Evolutionary conservation across 2,797 vertebrate species (phyloP).

Genomic region (Aldrovandia affinis): DNA sequence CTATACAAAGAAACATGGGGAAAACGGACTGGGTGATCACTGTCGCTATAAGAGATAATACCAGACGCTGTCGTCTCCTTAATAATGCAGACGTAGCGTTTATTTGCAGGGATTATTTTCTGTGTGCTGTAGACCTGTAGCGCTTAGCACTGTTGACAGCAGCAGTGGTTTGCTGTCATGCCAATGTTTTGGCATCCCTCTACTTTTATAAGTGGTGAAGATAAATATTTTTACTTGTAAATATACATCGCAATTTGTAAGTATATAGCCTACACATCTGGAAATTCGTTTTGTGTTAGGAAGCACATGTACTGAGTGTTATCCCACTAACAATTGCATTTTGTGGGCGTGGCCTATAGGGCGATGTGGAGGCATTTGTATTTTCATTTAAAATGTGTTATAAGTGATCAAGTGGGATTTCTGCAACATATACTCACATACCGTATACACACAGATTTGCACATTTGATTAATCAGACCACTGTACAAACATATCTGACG

Average conservation of each 20-base stretch:
- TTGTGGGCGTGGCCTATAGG: background rate
- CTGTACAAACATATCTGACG: no score
- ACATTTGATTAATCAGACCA: no score
- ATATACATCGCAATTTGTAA: background rate
- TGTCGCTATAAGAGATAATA: background rate
- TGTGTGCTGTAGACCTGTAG: background rate
- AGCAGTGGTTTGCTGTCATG: background rate
- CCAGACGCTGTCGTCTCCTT: background rate
- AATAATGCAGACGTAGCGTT: background rate
- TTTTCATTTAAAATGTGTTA: no score
- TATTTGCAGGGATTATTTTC: background rate
- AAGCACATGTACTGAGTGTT: background rate
- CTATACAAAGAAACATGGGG: background rate
- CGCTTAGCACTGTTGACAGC: background rate
- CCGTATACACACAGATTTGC: no score
- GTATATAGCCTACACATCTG: background rate
- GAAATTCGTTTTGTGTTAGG: background rate
- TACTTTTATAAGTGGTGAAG: background rate
- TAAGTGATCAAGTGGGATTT: no score
- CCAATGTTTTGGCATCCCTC: background rate
- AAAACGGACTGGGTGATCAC: background rate
- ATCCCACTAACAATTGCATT: background rate
- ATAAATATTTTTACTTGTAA: slow-evolving; percentile 1
- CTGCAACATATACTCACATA: no score
- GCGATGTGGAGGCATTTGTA: no score